Percentiles rank a stretch among this genome's conserved stretches.
These are phyloP conservation scores for rabbit (Oryctolagus cuniculus) DNA, from an alignment of 2,113 vertebrate species.

Conservation along the genomic window mOryCun1.1 NC_091453.1:11634501-11635000, in stretches of 20 bases:
- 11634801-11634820: background rate
- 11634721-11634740: background rate
- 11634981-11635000: constrained; percentile 33
- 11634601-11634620: constrained; percentile 24
- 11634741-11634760: background rate
- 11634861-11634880: background rate
- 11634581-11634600: constrained; percentile 47
- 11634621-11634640: background rate
- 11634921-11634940: constrained; percentile 1
- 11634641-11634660: constrained; percentile 46
- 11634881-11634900: background rate
- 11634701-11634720: background rate
- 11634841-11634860: background rate
- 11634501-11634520: constrained; percentile 2
- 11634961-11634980: background rate
- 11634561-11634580: constrained; percentile 33
- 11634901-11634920: background rate
- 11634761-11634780: background rate
- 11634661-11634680: constrained; percentile 19
- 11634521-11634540: background rate
- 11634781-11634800: constrained; percentile 8
- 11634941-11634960: constrained; percentile 18
- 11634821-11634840: background rate
- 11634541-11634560: background rate
- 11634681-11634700: constrained; percentile 1